These are phyloP conservation scores for Melanotaenia boesemani DNA, from an alignment of 2,797 vertebrate genomes.

Conservation along the genomic window DNA sequence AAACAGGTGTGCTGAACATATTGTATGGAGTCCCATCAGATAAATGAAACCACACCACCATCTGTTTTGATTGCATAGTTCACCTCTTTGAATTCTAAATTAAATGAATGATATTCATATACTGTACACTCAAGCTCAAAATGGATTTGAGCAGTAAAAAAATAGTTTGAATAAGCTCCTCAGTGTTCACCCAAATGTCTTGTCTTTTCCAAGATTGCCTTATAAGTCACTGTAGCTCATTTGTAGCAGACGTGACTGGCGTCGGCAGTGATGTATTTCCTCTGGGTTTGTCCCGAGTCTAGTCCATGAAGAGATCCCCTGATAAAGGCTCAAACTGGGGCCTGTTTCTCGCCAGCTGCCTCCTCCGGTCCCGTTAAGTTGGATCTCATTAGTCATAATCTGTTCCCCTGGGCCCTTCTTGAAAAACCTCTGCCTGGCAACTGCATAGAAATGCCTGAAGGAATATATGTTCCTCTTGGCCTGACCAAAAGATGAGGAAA, in stretches of 20 bases:
- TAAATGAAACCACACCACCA: constrained; percentile 59
- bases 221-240: constrained; percentile 67
- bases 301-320: constrained; percentile 65
- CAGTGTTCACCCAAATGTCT: constrained; percentile 6
- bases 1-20: constrained; percentile 70
- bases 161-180: not conserved
- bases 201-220: constrained; percentile 54
- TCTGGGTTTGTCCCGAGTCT: constrained; percentile 77
- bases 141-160: not conserved
- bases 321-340: constrained; percentile 74
- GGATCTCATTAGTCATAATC: constrained; percentile 83
- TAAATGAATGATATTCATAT: constrained; percentile 7
- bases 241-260: constrained; percentile 67
- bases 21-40: constrained; percentile 40
- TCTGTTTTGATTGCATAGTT: constrained; percentile 46
- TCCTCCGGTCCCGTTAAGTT: constrained; percentile 78
- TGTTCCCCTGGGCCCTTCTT: constrained; percentile 75
- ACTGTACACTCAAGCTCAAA: not conserved
- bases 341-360: constrained; percentile 72
- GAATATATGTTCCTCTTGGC: constrained; percentile 64
- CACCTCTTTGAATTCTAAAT: constrained; percentile 1
- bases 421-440: constrained; percentile 72
- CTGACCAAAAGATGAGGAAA: constrained; percentile 51
- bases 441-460: constrained; percentile 58
- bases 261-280: constrained; percentile 73